Conservation (phyloP, 2,797 vertebrate species). For the Florisuga fusca region DNA sequence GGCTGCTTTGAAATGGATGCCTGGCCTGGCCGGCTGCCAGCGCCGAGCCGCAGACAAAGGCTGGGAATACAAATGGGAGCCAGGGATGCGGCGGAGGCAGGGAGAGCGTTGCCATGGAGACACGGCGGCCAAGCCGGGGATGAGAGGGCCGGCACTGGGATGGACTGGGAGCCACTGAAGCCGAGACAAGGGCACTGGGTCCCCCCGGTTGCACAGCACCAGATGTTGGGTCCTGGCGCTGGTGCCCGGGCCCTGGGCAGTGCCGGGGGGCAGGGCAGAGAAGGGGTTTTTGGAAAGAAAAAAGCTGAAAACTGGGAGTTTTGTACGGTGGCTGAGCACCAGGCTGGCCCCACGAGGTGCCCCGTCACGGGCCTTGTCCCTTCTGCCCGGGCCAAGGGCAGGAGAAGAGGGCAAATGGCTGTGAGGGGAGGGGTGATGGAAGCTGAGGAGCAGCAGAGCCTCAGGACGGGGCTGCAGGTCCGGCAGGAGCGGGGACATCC, state of each 20-base stretch:
- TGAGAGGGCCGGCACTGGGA: constrained; percentile 5
- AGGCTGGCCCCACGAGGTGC: not conserved
- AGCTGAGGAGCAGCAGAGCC: not conserved
- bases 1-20: constrained; percentile 72
- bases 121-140: constrained; percentile 13
- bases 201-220: not conserved
- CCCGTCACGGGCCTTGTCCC: fast-evolving
- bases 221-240: fast-evolving
- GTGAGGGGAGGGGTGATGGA: fast-evolving
- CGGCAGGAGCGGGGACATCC: not conserved
- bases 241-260: fast-evolving
- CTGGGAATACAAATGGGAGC: constrained; percentile 54
- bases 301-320: not conserved
- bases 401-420: not conserved
- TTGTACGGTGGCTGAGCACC: fast-evolving
- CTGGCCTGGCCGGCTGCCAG: constrained; percentile 54
- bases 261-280: not conserved
- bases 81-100: constrained; percentile 70
- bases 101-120: constrained; percentile 75
- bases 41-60: constrained; percentile 39
- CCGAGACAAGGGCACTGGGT: not conserved
- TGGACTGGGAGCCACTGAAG: constrained; percentile 46
- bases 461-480: not conserved
- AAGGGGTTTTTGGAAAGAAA: not conserved
- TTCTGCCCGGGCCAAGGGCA: not conserved